A percentile compares a stretch with the other conserved stretches of the same genome.
phyloP scores from a whole-genome alignment of 2,888 invertebrate species.

The Steinernema carpocapsae region DNA sequence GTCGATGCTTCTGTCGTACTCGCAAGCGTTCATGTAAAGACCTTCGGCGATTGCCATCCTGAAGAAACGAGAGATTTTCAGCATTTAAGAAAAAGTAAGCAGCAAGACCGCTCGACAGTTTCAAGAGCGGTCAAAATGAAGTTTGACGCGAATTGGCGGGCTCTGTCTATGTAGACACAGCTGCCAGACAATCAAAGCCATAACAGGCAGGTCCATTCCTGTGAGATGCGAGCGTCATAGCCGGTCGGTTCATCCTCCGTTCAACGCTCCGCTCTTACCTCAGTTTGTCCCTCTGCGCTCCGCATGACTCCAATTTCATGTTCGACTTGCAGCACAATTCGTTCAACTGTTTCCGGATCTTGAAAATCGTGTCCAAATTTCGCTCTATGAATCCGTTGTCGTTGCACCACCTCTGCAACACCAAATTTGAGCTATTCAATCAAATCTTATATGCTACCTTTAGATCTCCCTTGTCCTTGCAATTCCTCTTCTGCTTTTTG shows the following conservation, averaged over 20 bases:
- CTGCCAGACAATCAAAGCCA: too few relatives aligned
- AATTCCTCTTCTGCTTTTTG: slow-evolving; percentile 41
- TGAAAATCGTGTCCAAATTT: slow-evolving; percentile 41
- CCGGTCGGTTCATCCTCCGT: too few relatives aligned
- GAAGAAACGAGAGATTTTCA: slow-evolving; percentile 31
- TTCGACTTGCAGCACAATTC: slow-evolving; percentile 44
- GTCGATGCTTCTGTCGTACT: slow-evolving; percentile 56
- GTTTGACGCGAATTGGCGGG: too few relatives aligned
- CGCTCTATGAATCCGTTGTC: slow-evolving; percentile 48
- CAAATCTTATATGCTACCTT: slow-evolving; percentile 2
- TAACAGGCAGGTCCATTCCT: too few relatives aligned
- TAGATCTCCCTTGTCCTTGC: slow-evolving; percentile 6
- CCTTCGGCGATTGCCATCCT: slow-evolving; percentile 60
- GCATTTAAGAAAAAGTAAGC: not conserved
- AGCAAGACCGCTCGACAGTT: too few relatives aligned
- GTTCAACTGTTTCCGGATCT: slow-evolving; percentile 54
- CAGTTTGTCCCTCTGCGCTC: slow-evolving; percentile 44
- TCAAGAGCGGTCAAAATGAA: too few relatives aligned
- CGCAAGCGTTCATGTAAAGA: slow-evolving; percentile 60
- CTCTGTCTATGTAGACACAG: too few relatives aligned
- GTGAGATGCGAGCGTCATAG: too few relatives aligned
- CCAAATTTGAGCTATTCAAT: not conserved
- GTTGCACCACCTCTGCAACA: slow-evolving; percentile 50
- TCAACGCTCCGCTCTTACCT: too few relatives aligned
- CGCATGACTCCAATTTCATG: slow-evolving; percentile 46